Evolutionary conservation across 1,140 invertebrate genomes (phyloP).

Genomic region (Oryzaephilus surinamensis): DNA sequence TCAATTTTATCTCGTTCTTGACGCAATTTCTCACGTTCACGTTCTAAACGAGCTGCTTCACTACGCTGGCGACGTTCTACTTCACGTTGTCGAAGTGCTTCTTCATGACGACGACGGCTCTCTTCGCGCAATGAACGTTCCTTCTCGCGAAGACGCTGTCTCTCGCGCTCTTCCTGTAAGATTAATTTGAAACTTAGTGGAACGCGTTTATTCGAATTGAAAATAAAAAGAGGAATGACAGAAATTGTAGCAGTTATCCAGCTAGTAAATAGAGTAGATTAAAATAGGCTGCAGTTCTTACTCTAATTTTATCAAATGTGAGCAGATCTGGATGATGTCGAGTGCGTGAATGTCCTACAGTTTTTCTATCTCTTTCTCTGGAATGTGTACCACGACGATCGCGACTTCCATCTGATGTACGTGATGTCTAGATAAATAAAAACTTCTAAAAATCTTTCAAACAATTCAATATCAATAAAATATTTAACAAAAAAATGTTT

Average conservation of each 20-base stretch:
- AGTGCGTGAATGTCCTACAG: slow-evolving; percentile 11
- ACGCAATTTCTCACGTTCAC: slow-evolving; percentile 64
- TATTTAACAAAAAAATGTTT: too few relatives aligned
- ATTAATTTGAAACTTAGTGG: too few relatives aligned
- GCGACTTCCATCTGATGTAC: slow-evolving; percentile 7
- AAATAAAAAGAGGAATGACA: background rate
- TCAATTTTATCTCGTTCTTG: slow-evolving; percentile 67
- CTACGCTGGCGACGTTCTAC: slow-evolving; percentile 67
- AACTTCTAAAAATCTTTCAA: slow-evolving; percentile 6
- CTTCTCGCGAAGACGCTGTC: slow-evolving; percentile 62
- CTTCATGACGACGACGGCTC: slow-evolving; percentile 62
- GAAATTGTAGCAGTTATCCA: background rate
- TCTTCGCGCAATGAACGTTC: slow-evolving; percentile 68
- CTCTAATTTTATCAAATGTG: slow-evolving; percentile 31
- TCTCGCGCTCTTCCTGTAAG: slow-evolving; percentile 61
- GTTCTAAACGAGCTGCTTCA: slow-evolving; percentile 67
- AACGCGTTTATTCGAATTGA: too few relatives aligned
- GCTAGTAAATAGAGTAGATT: too few relatives aligned
- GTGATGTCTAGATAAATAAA: slow-evolving; percentile 3
- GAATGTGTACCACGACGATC: slow-evolving; percentile 6
- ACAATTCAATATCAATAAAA: too few relatives aligned
- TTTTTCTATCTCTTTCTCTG: slow-evolving; percentile 10
- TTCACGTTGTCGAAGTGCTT: slow-evolving; percentile 58
- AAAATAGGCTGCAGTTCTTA: too few relatives aligned
- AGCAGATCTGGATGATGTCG: slow-evolving; percentile 16